Evolutionary conservation across 2,888 invertebrate species (phyloP).

Genomic region (Phoenoteleia sp.): DNA sequence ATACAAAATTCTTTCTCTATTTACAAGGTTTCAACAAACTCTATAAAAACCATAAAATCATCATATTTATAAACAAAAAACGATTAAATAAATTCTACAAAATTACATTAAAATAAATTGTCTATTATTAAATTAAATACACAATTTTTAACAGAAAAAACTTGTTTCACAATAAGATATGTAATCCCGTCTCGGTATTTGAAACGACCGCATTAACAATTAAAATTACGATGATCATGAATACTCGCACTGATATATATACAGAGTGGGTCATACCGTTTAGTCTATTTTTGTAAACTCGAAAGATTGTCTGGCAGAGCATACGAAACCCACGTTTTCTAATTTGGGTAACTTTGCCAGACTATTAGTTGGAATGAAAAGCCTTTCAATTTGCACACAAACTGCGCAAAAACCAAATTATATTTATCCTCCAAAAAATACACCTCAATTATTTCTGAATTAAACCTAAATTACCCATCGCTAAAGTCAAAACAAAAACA

Average conservation of each 20-base stretch:
- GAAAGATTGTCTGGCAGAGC: slow-evolving; percentile 81
- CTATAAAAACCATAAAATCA: no score
- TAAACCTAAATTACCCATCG: no score
- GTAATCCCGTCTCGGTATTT: not conserved
- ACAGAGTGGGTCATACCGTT: slow-evolving; percentile 81
- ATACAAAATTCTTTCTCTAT: no score
- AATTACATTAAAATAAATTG: no score
- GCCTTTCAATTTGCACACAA: not conserved
- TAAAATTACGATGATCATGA: slow-evolving; percentile 33
- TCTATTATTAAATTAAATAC: no score
- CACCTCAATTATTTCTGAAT: no score
- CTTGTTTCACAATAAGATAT: not conserved
- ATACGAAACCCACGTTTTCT: slow-evolving; percentile 80
- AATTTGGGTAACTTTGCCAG: slow-evolving; percentile 78
- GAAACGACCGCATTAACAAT: slow-evolving; percentile 40
- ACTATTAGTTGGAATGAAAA: slow-evolving; percentile 72
- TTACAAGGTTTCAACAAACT: no score
- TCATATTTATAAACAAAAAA: no score
- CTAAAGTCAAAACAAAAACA: no score
- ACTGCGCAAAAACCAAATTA: slow-evolving; percentile 46
- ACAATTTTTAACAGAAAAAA: no score
- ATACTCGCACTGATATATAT: slow-evolving; percentile 78
- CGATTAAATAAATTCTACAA: no score
- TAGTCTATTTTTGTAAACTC: slow-evolving; percentile 84
- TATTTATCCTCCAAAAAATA: no score